phyloP scores from a whole-genome alignment of 2,888 invertebrate genomes.

The Leucoma salicis region DNA sequence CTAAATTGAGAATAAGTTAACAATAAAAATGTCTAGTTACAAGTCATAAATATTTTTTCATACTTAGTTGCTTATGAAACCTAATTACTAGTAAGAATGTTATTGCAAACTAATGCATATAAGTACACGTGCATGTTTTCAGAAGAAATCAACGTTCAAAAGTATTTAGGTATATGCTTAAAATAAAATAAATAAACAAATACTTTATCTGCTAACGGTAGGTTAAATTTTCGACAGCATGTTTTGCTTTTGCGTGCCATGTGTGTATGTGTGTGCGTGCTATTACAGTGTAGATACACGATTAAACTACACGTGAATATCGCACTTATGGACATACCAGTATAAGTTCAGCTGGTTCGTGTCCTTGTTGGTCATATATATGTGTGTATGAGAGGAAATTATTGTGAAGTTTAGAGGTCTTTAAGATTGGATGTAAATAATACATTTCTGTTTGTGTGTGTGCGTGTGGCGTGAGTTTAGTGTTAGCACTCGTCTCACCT shows the following conservation, averaged over 20 bases:
- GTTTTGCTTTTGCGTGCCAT: conserved; percentile 72
- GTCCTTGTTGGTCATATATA: conserved; percentile 5
- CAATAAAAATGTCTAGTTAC: too few relatives aligned
- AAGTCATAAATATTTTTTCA: too few relatives aligned
- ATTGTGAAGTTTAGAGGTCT: conserved; percentile 12
- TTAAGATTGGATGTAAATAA: conserved; percentile 33
- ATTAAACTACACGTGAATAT: conserved; percentile 48
- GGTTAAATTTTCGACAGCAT: conserved; percentile 64
- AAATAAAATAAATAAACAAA: conserved; percentile 30
- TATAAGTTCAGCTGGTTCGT: conserved; percentile 30
- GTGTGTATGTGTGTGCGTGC: conserved; percentile 42
- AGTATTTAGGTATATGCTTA: too few relatives aligned
- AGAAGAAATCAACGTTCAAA: too few relatives aligned
- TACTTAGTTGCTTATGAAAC: too few relatives aligned
- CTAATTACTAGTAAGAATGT: too few relatives aligned
- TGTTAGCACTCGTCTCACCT: conserved; percentile 75
- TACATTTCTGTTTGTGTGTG: conserved; percentile 33
- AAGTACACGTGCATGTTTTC: too few relatives aligned
- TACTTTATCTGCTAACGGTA: conserved; percentile 43
- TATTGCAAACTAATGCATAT: too few relatives aligned
- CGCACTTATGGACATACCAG: conserved; percentile 42
- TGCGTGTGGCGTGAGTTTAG: conserved; percentile 61
- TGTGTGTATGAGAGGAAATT: not conserved
- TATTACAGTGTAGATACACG: conserved; percentile 48
- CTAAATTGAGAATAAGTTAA: too few relatives aligned